Conservation (phyloP, 1,140 invertebrate species). For the Drosophila azteca region DNA sequence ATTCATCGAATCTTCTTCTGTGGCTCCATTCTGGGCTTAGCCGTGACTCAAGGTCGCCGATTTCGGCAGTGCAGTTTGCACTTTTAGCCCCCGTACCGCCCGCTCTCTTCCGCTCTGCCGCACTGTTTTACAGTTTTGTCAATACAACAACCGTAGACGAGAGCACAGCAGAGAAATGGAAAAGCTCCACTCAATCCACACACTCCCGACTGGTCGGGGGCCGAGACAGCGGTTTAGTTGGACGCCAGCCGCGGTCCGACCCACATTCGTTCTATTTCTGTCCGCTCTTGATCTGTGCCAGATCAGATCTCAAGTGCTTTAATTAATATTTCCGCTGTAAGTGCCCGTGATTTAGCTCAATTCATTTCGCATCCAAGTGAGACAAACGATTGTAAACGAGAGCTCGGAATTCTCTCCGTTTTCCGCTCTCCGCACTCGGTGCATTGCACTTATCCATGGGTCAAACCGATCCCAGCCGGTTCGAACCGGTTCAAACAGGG, state of each 20-base stretch:
- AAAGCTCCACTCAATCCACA: slow-evolving; percentile 24
- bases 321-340: slow-evolving; percentile 74
- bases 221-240: slow-evolving; percentile 35
- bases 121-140: slow-evolving; percentile 63
- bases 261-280: slow-evolving; percentile 63
- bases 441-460: slow-evolving; percentile 60
- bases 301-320: slow-evolving; percentile 57
- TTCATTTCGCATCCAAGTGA: slow-evolving; percentile 44
- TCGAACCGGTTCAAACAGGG: slow-evolving; percentile 52
- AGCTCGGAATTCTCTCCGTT: slow-evolving; percentile 14
- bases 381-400: slow-evolving; percentile 13
- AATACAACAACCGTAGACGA: slow-evolving; percentile 60
- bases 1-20: not conserved
- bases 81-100: not conserved
- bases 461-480: slow-evolving; percentile 44
- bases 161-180: slow-evolving; percentile 18
- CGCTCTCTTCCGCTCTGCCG: no score
- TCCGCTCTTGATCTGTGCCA: slow-evolving; percentile 26
- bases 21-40: slow-evolving; percentile 36
- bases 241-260: slow-evolving; percentile 53
- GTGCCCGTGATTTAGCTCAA: slow-evolving; percentile 55
- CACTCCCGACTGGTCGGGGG: slow-evolving; percentile 10
- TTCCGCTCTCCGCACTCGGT: slow-evolving; percentile 39
- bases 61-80: slow-evolving; percentile 33
- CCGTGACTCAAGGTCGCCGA: slow-evolving; percentile 62